phyloP scores from a whole-genome alignment of 2,888 invertebrate genomes.

The Dichetophora obliterata region DNA sequence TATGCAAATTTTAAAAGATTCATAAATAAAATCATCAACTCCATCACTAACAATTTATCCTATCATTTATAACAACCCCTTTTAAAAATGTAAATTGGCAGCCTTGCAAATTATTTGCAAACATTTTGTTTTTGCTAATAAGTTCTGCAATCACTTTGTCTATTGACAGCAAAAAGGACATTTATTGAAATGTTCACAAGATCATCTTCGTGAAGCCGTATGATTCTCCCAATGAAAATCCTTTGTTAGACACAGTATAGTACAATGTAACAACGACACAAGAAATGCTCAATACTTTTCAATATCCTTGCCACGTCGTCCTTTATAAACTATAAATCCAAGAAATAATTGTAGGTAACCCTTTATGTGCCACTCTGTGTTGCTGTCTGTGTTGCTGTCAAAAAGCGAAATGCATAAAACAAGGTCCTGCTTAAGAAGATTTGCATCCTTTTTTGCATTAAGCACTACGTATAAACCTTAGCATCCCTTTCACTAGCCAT shows the following conservation, averaged over 20 bases:
- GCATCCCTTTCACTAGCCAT: not conserved
- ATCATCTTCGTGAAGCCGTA: constrained; percentile 25
- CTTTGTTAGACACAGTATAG: not conserved
- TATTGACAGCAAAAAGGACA: constrained; percentile 9
- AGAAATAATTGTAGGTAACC: not conserved
- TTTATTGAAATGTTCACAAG: constrained; percentile 45
- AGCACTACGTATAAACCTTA: not conserved
- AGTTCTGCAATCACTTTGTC: not conserved
- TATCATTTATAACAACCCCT: not conserved
- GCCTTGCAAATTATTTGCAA: constrained; percentile 38
- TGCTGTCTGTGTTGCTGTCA: constrained; percentile 35
- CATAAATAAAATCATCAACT: too few relatives aligned
- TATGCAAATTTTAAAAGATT: too few relatives aligned
- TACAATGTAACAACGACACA: not conserved
- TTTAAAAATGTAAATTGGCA: not conserved
- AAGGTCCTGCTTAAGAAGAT: constrained; percentile 45
- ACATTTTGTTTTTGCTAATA: constrained; percentile 27
- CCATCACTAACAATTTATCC: not conserved
- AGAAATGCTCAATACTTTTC: constrained; percentile 14
- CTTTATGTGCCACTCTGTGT: constrained; percentile 30
- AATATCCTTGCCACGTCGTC: constrained; percentile 34
- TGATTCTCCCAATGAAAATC: not conserved
- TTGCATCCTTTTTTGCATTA: constrained; percentile 52
- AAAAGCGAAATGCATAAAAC: constrained; percentile 45
- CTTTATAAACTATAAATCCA: not conserved